Conservation (phyloP, 1,140 invertebrate species). For the Diuraphis noxia region DNA sequence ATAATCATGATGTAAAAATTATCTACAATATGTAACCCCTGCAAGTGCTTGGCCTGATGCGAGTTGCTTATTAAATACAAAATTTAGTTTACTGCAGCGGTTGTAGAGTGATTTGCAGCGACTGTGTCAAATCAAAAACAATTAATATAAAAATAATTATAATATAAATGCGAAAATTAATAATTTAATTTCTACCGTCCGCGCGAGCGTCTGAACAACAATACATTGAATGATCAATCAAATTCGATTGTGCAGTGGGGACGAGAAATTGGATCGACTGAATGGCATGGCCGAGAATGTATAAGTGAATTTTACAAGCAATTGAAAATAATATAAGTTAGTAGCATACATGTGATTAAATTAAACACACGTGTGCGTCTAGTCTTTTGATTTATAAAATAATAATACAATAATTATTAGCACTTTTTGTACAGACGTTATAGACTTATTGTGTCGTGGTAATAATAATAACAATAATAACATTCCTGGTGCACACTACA, state of each 20-base stretch:
- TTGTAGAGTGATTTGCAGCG: not conserved
- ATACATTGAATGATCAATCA: not conserved
- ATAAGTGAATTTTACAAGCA: not conserved
- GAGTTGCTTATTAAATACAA: not conserved
- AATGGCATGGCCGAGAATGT: not conserved
- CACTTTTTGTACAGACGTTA: not conserved
- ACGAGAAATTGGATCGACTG: not conserved
- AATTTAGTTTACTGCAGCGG: not conserved
- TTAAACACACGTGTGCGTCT: not conserved
- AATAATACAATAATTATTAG: not conserved
- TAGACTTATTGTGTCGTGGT: not conserved
- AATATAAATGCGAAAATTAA: not conserved
- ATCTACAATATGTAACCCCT: too few relatives aligned
- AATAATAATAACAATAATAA: not conserved
- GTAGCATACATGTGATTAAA: not conserved
- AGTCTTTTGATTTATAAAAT: not conserved
- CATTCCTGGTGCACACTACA: not conserved
- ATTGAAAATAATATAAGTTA: not conserved
- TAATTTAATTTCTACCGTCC: not conserved
- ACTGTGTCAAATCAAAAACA: not conserved
- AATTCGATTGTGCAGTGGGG: not conserved
- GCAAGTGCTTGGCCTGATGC: too few relatives aligned
- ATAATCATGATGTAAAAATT: too few relatives aligned
- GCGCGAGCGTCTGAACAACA: not conserved
- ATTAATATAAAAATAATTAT: not conserved